Base-by-base conservation (phyloP, 2,113 vertebrate genomes). In the Prunella fulvescens region DNA sequence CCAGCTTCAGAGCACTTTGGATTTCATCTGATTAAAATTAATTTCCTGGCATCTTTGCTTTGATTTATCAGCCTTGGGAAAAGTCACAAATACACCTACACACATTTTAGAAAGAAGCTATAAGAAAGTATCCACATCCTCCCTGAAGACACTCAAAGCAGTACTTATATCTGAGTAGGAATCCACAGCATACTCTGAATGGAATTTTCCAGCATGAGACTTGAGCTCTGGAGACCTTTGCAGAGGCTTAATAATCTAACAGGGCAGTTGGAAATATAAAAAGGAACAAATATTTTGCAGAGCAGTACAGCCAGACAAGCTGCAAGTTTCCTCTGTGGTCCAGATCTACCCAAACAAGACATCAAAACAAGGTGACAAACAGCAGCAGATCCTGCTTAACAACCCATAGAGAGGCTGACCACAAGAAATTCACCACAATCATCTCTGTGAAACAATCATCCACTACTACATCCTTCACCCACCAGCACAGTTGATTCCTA, bases 21-120 rank as follows among this genome's bases (percentile, higher is more conserved):
- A 64, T 83, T 80, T 85, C 13, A 45, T 77, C 66, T 69, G 33
- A 92, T 81, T 84, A 76, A 84, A 84, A 92, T 80, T 57, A 86
- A 79, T 64, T 81, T 84, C 28, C 54, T 87, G 77, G 60, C 26
- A 71, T 66, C 35, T 86, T 92, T 62, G 35, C 44, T 82, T 69
- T 76, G 76, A 71, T 73, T 57, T 92, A 80, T 88, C 24, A 60
- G 70, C 35, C 44, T 61, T 67, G 56, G 69, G 74, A 88, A 90
- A 79, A 54, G 19, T 58, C 92, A 92, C 77, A 95, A 85, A 87
- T 79, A 91, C 35, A 92, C 53, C 65, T 91, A 90, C 56, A 67
- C 44, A 42, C 35, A 33, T 54, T 89, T 73, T 42, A 81, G 56
- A 70, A 61, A 50, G 44, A 61, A 81, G 23, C 54, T 78, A 35